These are phyloP conservation scores for Pardalotus punctatus DNA, from an alignment of 2,113 vertebrate genomes.

Conservation along the genomic window DNA sequence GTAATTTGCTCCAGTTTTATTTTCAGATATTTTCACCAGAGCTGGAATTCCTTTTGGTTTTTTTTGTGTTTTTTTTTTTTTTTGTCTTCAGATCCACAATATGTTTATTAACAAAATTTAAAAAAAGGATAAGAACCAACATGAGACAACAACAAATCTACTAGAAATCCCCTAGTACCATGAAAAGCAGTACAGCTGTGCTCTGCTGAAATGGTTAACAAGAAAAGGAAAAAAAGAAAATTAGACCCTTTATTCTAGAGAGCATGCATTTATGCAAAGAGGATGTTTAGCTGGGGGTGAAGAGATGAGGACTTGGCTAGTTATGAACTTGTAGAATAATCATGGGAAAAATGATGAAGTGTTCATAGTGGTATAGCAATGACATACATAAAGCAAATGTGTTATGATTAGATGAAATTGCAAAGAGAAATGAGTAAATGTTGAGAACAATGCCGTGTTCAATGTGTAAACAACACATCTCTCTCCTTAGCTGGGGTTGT, in stretches of 20 bases:
- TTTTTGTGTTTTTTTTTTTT: neutral
- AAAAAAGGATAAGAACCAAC: neutral
- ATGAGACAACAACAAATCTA: neutral
- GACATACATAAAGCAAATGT: constrained; percentile 43
- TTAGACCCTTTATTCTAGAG: constrained; percentile 58
- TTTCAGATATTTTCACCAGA: constrained; percentile 43
- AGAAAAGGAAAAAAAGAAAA: constrained; percentile 43
- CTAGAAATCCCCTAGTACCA: neutral
- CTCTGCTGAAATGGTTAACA: constrained; percentile 51
- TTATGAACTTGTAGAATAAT: constrained; percentile 55
- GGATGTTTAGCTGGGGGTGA: constrained; percentile 53
- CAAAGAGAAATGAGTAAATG: constrained; percentile 1
- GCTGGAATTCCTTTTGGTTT: neutral
- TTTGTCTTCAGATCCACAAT: neutral
- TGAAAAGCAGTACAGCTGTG: neutral
- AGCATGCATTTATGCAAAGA: constrained; percentile 38
- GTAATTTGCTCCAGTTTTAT: constrained; percentile 13
- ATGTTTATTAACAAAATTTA: neutral
- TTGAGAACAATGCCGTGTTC: neutral
- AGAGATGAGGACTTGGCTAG: constrained; percentile 49
- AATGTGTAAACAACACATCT: constrained; percentile 18
- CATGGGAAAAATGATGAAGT: constrained; percentile 24
- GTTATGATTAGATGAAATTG: constrained; percentile 57
- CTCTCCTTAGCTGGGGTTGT: neutral
- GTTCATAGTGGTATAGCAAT: constrained; percentile 40